These are phyloP conservation scores for Eupeodes luniger DNA, from an alignment of 2,888 invertebrate species.

Conservation along the genomic window DNA sequence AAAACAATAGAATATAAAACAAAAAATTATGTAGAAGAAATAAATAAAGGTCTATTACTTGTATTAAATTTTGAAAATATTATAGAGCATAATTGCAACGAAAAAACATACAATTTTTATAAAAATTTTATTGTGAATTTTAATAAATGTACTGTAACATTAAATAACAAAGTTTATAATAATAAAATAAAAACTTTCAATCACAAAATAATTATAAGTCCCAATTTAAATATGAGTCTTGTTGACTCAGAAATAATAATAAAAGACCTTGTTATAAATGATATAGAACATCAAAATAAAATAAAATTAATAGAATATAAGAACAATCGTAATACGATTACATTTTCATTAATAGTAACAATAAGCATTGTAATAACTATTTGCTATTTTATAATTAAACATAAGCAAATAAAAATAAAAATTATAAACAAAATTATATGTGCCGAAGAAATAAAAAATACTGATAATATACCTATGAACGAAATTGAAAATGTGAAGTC, in stretches of 20 bases:
- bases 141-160: background rate
- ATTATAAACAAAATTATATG: too few relatives aligned
- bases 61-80: background rate
- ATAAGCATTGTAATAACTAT: too few relatives aligned
- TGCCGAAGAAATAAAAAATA: too few relatives aligned
- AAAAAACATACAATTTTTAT: too few relatives aligned
- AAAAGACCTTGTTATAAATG: background rate
- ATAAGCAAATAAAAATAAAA: too few relatives aligned
- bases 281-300: background rate
- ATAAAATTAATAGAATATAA: background rate
- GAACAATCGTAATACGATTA: slow-evolving; percentile 3
- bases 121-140: background rate
- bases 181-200: background rate
- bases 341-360: too few relatives aligned
- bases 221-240: background rate
- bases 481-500: too few relatives aligned
- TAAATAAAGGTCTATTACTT: background rate
- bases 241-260: background rate
- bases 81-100: too few relatives aligned
- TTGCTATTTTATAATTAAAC: too few relatives aligned
- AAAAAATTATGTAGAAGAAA: slow-evolving; percentile 8
- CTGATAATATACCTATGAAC: too few relatives aligned
- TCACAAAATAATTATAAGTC: too few relatives aligned
- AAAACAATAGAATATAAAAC: slow-evolving; percentile 1
- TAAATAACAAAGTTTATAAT: background rate